Evolutionary conservation across 2,113 vertebrate genomes (phyloP).

Genomic region (Onychostoma macrolepis): DNA sequence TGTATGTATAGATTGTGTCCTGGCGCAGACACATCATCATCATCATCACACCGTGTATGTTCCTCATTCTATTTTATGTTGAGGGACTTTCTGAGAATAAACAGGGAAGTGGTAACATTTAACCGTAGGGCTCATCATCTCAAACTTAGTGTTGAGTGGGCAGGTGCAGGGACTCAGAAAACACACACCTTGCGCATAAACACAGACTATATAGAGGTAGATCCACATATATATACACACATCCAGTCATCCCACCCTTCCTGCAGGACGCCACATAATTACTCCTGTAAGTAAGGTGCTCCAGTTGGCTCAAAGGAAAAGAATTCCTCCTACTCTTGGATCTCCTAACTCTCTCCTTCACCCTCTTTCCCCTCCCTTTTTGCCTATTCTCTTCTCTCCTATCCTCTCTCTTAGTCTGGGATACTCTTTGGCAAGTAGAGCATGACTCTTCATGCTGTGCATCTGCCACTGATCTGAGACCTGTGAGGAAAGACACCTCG

Average conservation of each 20-base stretch:
- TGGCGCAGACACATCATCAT: not conserved
- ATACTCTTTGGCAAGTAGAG: slow-evolving; percentile 38
- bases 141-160: slow-evolving; percentile 36
- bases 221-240: slow-evolving; percentile 41
- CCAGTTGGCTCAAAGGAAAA: slow-evolving; percentile 4
- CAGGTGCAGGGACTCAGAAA: slow-evolving; percentile 9
- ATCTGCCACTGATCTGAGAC: slow-evolving; percentile 21
- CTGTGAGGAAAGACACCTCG: not conserved
- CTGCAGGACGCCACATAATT: slow-evolving; percentile 54
- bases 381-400: not conserved
- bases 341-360: slow-evolving; percentile 25
- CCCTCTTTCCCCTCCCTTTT: slow-evolving; percentile 16
- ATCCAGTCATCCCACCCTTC: slow-evolving; percentile 61
- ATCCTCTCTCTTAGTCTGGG: slow-evolving; percentile 16
- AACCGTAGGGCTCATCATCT: slow-evolving; percentile 32
- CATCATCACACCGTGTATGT: not conserved
- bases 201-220: slow-evolving; percentile 19
- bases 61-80: slow-evolving; percentile 8
- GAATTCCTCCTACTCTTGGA: slow-evolving; percentile 33
- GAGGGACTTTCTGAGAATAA: not conserved
- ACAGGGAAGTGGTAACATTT: slow-evolving; percentile 41
- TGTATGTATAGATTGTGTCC: not conserved
- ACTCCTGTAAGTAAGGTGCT: slow-evolving; percentile 52
- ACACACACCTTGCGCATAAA: slow-evolving; percentile 35
- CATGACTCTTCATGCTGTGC: not conserved